Evolutionary conservation across 2,888 invertebrate genomes (phyloP).

Genomic region (Hirtodrosophila histrioides): DNA sequence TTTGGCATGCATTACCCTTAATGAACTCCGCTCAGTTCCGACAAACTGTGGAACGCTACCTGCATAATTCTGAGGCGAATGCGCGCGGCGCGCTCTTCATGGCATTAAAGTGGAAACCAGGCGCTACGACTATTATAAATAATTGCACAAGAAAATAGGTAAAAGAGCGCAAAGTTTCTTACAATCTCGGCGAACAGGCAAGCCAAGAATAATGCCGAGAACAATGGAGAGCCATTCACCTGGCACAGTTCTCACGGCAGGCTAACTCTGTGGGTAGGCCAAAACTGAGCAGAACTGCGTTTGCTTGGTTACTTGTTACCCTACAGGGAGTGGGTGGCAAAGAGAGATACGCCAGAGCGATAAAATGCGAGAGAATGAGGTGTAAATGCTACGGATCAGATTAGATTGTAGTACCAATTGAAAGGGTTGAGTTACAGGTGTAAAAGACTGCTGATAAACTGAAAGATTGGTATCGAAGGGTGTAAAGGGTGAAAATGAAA

Average conservation of each 20-base stretch:
- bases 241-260: slow-evolving; percentile 71
- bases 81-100: slow-evolving; percentile 4
- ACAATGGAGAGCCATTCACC: slow-evolving; percentile 57
- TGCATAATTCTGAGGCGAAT: slow-evolving; percentile 45
- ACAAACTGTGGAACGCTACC: slow-evolving; percentile 57
- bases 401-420: slow-evolving; percentile 16
- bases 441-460: slow-evolving; percentile 3
- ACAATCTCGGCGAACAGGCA: slow-evolving; percentile 44
- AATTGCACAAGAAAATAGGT: slow-evolving; percentile 75
- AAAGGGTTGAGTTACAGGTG: slow-evolving; percentile 16
- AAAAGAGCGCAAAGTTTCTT: slow-evolving; percentile 59
- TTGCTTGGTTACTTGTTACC: slow-evolving; percentile 22
- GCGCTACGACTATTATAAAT: slow-evolving; percentile 66
- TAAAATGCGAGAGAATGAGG: slow-evolving; percentile 29
- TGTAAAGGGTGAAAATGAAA: background rate
- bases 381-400: slow-evolving; percentile 23
- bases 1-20: slow-evolving; percentile 75
- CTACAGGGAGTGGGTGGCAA: slow-evolving; percentile 31
- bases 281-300: slow-evolving; percentile 39
- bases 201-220: slow-evolving; percentile 23
- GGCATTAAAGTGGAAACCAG: slow-evolving; percentile 46
- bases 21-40: slow-evolving; percentile 58
- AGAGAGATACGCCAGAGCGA: slow-evolving; percentile 3
- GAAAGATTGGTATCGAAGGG: slow-evolving; percentile 13
- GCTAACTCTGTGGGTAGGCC: slow-evolving; percentile 44